Conservation (phyloP, 2,113 vertebrate species). For the Heterocephalus glaber region DNA sequence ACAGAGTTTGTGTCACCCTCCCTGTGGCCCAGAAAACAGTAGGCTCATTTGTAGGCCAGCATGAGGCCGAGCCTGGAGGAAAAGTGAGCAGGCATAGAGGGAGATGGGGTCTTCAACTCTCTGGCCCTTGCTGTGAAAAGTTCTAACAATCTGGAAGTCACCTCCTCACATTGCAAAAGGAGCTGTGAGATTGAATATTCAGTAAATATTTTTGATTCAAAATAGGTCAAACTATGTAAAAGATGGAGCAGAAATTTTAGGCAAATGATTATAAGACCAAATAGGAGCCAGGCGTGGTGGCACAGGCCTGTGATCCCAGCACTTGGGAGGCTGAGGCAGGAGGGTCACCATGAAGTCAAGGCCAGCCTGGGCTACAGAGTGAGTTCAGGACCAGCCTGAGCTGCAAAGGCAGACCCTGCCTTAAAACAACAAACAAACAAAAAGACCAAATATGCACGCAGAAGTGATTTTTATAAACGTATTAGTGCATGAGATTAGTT, state of each 20-base stretch:
- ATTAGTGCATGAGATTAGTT: background rate
- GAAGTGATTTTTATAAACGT: background rate
- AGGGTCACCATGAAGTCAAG: too few relatives aligned
- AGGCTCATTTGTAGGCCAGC: slow-evolving; percentile 8
- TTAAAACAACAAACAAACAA: too few relatives aligned
- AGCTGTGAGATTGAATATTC: background rate
- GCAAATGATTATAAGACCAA: background rate
- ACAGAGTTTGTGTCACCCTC: background rate
- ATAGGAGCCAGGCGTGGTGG: too few relatives aligned
- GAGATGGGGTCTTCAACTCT: background rate
- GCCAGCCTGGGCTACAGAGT: too few relatives aligned
- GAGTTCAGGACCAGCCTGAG: too few relatives aligned
- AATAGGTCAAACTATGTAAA: background rate
- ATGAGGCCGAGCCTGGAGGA: background rate
- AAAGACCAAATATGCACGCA: background rate
- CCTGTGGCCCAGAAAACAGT: background rate
- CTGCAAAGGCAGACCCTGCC: too few relatives aligned
- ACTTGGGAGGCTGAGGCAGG: too few relatives aligned
- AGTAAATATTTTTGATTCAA: background rate
- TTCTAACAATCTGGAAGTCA: background rate
- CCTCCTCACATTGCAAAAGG: background rate
- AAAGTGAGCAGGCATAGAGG: background rate
- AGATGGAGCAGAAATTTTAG: background rate
- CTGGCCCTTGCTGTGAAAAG: background rate
- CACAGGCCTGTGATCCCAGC: too few relatives aligned